Conservation (phyloP, 2,797 vertebrate species). For the Xiphorhynchus erythropygius region DNA sequence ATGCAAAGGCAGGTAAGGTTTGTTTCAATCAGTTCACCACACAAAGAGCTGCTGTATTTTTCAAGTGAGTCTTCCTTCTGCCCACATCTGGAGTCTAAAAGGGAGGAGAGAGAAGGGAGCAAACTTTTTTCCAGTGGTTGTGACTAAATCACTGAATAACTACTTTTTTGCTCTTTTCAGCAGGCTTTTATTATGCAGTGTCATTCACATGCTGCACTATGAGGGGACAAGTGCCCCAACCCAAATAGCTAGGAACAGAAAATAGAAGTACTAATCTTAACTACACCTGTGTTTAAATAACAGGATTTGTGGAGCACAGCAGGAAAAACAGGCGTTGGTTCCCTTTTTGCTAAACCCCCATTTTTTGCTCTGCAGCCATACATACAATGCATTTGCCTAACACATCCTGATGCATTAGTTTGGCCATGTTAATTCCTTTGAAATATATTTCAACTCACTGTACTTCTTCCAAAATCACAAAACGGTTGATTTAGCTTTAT, state of each 20-base stretch:
- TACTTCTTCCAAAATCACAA: not conserved
- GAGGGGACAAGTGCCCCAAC: not conserved
- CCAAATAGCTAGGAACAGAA: not conserved
- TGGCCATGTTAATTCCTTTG: not conserved
- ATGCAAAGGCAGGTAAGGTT: not conserved
- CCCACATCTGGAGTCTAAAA: not conserved
- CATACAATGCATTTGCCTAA: not conserved
- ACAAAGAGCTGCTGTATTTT: not conserved
- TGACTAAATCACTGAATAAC: not conserved
- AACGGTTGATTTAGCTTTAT: not conserved
- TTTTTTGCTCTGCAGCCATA: not conserved
- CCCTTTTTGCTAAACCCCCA: not conserved
- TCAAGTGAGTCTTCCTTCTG: not conserved
- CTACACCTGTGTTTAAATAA: not conserved
- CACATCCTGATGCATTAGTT: not conserved
- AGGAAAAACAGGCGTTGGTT: not conserved
- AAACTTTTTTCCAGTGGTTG: not conserved
- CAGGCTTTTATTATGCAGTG: not conserved
- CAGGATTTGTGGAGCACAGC: not conserved
- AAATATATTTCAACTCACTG: not conserved
- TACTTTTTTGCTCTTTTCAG: not conserved
- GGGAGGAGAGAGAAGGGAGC: not conserved
- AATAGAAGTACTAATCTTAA: conserved; percentile 2
- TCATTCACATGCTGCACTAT: not conserved
- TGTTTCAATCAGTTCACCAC: not conserved